Evolutionary conservation across 2,113 vertebrate genomes (phyloP).

Genomic region (Xenopus tropicalis): UCB_Xtro_10.0 CM004452.2:30377001-30377500

Average conservation of each 20-base stretch:
- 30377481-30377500: neutral
- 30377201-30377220: slow-evolving; percentile 28
- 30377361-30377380: slow-evolving; percentile 42
- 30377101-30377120: slow-evolving; percentile 32
- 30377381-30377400: slow-evolving; percentile 42
- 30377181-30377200: slow-evolving; percentile 42
- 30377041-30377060: slow-evolving; percentile 28
- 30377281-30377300: slow-evolving; percentile 34
- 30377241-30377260: slow-evolving; percentile 26
- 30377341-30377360: slow-evolving; percentile 41
- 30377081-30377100: slow-evolving; percentile 34
- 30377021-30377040: slow-evolving; percentile 39
- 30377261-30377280: slow-evolving; percentile 38
- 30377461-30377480: slow-evolving; percentile 35
- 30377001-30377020: too few relatives aligned
- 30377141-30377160: slow-evolving; percentile 38
- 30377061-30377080: slow-evolving; percentile 40
- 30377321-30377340: slow-evolving; percentile 45
- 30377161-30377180: slow-evolving; percentile 23
- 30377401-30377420: slow-evolving; percentile 44
- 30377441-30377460: slow-evolving; percentile 33
- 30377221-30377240: slow-evolving; percentile 32
- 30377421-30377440: slow-evolving; percentile 35
- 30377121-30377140: slow-evolving; percentile 34
- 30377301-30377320: slow-evolving; percentile 41